A percentile compares a stretch with the other conserved stretches of the same genome.
These are phyloP conservation scores for Sciurus vulgaris DNA, from an alignment of 2,797 vertebrate species.

Conservation along the genomic window DNA sequence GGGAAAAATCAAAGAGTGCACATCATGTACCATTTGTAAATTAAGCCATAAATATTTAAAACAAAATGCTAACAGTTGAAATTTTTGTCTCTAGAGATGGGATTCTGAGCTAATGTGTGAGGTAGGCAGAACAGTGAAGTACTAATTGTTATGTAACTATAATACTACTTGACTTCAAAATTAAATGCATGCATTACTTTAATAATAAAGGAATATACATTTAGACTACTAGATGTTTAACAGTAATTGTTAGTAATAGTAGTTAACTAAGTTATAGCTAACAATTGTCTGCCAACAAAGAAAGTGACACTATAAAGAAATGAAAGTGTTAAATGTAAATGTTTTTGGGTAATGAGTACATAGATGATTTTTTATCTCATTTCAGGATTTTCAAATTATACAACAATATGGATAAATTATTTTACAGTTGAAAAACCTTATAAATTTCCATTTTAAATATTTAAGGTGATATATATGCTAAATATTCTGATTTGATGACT, in stretches of 20 bases:
- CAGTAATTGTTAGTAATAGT: too few relatives aligned
- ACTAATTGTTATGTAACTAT: not conserved
- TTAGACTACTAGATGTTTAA: not conserved
- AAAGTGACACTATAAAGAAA: not conserved
- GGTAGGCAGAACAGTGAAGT: not conserved
- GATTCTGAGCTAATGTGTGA: not conserved
- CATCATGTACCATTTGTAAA: conserved; percentile 22
- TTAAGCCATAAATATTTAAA: not conserved
- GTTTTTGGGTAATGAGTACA: not conserved
- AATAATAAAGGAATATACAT: not conserved
- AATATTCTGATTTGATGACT: not conserved
- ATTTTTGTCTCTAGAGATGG: not conserved
- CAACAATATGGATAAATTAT: not conserved
- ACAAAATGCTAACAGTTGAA: not conserved
- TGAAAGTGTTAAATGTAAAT: not conserved
- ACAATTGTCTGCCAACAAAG: not conserved
- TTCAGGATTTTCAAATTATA: not conserved
- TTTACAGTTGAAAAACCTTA: not conserved
- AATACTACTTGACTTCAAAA: conserved; percentile 33
- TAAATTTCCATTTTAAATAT: not conserved
- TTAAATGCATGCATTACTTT: not conserved
- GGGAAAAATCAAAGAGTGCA: not conserved
- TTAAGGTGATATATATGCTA: not conserved
- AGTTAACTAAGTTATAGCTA: not conserved
- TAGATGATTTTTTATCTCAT: not conserved